Percentiles rank a stretch among this genome's conserved stretches.
phyloP scores from a whole-genome alignment of 30 jellyfish, hydroid and myxozoan genomes.

The Sanderia malayensis region DNA sequence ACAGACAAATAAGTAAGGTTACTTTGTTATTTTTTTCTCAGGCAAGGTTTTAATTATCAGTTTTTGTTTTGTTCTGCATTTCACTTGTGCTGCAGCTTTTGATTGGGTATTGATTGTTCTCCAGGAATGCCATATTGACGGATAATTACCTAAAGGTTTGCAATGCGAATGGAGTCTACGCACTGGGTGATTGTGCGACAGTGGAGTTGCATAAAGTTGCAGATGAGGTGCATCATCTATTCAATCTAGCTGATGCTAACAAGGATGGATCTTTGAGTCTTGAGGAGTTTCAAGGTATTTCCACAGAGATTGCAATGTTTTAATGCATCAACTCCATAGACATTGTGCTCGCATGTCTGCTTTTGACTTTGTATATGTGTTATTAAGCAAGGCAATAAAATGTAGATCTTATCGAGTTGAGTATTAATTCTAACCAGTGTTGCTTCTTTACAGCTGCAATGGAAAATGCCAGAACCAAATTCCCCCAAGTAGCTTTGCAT shows the following conservation, averaged over 20 bases:
- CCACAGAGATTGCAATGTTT: too few relatives aligned
- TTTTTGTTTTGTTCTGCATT: too few relatives aligned
- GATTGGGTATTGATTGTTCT: neutral
- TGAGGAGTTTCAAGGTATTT: slow-evolving; percentile 65
- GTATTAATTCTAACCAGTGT: too few relatives aligned
- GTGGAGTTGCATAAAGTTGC: slow-evolving; percentile 58
- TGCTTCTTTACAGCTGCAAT: slow-evolving; percentile 39
- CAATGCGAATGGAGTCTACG: slow-evolving; percentile 74
- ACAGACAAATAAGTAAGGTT: slow-evolving; percentile 77
- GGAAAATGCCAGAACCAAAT: slow-evolving; percentile 64
- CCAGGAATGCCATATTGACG: slow-evolving; percentile 75
- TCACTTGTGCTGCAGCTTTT: too few relatives aligned
- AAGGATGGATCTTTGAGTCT: slow-evolving; percentile 58
- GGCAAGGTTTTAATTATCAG: neutral
- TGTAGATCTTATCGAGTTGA: too few relatives aligned
- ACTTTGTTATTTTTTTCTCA: neutral
- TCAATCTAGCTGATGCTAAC: slow-evolving; percentile 54
- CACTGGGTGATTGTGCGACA: slow-evolving; percentile 87
- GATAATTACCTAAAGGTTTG: slow-evolving; percentile 64
- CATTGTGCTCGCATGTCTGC: too few relatives aligned
- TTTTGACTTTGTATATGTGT: too few relatives aligned
- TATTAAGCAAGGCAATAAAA: too few relatives aligned
- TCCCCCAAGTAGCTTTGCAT: slow-evolving; percentile 67
- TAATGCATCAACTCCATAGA: too few relatives aligned
- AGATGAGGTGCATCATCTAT: slow-evolving; percentile 65